phyloP scores from a whole-genome alignment of 2,797 vertebrate species.

The Apogon hyalosoma region DNA sequence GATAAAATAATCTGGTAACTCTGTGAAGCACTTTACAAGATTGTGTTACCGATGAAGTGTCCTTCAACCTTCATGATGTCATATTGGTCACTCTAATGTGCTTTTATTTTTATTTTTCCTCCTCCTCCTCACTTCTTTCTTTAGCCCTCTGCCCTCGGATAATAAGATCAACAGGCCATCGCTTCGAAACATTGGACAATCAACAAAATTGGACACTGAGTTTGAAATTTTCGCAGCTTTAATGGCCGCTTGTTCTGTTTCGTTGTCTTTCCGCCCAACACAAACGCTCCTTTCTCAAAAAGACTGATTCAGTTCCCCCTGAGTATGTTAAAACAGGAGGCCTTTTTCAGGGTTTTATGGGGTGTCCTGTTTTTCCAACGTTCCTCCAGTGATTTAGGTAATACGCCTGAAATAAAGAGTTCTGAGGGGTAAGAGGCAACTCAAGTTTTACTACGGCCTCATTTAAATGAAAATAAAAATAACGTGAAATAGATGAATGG shows the following conservation, averaged over 20 bases:
- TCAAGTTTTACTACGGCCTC: slow-evolving; percentile 73
- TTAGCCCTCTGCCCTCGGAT: slow-evolving; percentile 47
- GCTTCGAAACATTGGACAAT: slow-evolving; percentile 57
- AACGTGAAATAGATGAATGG: slow-evolving; percentile 72
- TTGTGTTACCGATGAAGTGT: slow-evolving; percentile 59
- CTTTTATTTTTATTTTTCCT: slow-evolving; percentile 46
- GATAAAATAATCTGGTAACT: slow-evolving; percentile 62
- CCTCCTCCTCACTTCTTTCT: slow-evolving; percentile 23
- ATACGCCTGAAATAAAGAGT: slow-evolving; percentile 78
- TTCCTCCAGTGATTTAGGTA: slow-evolving; percentile 80
- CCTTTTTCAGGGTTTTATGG: slow-evolving; percentile 79
- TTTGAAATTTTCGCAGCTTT: slow-evolving; percentile 39
- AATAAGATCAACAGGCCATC: slow-evolving; percentile 73
- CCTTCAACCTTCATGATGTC: slow-evolving; percentile 67
- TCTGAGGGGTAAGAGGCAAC: slow-evolving; percentile 74
- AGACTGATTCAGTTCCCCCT: slow-evolving; percentile 67
- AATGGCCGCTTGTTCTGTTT: slow-evolving; percentile 54
- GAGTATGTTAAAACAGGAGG: slow-evolving; percentile 76
- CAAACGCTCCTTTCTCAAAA: slow-evolving; percentile 70
- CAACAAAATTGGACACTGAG: slow-evolving; percentile 65
- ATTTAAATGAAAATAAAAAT: slow-evolving; percentile 76
- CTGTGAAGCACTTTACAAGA: slow-evolving; percentile 66
- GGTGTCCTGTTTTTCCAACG: slow-evolving; percentile 82
- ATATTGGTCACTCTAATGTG: slow-evolving; percentile 51
- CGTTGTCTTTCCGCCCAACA: slow-evolving; percentile 69